phyloP scores from a whole-genome alignment of 2,113 vertebrate genomes.

The Sprattus sprattus region DNA sequence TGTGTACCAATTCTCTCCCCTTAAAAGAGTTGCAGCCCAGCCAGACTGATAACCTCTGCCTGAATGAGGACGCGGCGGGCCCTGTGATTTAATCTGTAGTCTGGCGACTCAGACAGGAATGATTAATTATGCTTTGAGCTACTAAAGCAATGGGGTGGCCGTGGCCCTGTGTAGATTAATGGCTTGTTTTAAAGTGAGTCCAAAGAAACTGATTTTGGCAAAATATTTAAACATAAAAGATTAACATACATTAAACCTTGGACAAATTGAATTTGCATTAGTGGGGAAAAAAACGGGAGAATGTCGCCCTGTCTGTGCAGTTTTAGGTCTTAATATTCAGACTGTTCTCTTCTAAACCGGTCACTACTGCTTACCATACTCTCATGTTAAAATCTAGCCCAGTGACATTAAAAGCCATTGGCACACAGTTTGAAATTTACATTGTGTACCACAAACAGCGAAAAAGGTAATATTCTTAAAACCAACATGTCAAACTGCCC shows the following conservation, averaged over 20 bases:
- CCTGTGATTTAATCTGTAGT: neutral
- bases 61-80: neutral
- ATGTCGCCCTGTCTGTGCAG: neutral
- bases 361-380: neutral
- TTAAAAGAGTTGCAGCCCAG: neutral
- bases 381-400: neutral
- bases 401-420: neutral
- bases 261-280: constrained; percentile 6
- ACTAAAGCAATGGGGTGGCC: neutral
- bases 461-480: too few relatives aligned
- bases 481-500: too few relatives aligned
- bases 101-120: neutral
- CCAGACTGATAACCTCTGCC: neutral
- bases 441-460: neutral
- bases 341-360: neutral
- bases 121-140: neutral
- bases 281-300: neutral
- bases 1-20: neutral
- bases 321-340: neutral
- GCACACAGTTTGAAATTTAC: neutral
- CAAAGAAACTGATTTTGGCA: neutral
- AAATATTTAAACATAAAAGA: constrained; percentile 20
- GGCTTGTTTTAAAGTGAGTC: constrained; percentile 20
- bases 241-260: neutral
- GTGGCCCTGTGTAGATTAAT: neutral